Conservation (phyloP, 2,797 vertebrate genomes). For the Neostethus bicornis region DNA sequence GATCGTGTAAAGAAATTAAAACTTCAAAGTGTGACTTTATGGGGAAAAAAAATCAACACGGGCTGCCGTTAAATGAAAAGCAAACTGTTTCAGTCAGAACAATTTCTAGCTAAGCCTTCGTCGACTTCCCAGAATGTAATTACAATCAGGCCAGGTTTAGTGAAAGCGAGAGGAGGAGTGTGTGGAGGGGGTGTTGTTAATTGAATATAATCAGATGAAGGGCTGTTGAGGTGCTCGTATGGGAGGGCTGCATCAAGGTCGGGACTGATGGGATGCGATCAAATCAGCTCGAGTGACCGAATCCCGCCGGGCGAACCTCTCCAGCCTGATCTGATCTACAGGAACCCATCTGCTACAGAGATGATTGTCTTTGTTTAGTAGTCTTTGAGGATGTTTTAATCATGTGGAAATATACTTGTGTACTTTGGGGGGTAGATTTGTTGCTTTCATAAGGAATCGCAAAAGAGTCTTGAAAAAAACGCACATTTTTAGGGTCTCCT, state of each 20-base stretch:
- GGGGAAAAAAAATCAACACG: conserved; percentile 42
- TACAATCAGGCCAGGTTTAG: conserved; percentile 48
- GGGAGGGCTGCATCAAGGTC: conserved; percentile 54
- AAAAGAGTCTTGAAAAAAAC: too few species aligned
- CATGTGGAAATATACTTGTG: too few species aligned
- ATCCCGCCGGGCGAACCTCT: conserved; percentile 25
- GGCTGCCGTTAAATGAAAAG: conserved; percentile 48
- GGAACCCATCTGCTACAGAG: conserved; percentile 21
- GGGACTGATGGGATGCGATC: conserved; percentile 59
- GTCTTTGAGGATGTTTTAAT: too few species aligned
- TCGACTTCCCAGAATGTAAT: conserved; percentile 42
- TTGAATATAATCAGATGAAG: conserved; percentile 72
- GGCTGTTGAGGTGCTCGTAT: conserved; percentile 46
- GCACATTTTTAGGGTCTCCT: too few species aligned
- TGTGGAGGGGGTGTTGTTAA: conserved; percentile 50
- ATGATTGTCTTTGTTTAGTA: conserved; percentile 37
- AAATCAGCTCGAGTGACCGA: conserved; percentile 68
- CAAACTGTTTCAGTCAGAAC: conserved; percentile 33
- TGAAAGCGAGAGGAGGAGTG: conserved; percentile 1
- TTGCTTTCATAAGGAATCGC: too few species aligned
- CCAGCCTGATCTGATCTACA: conserved; percentile 36
- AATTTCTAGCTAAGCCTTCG: conserved; percentile 45
- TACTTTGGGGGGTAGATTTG: too few species aligned
- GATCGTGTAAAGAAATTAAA: conserved; percentile 61
- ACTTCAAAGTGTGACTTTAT: conserved; percentile 46